Evolutionary conservation across 2,113 vertebrate species (phyloP).

Genomic region (Paralichthys olivaceus): DNA sequence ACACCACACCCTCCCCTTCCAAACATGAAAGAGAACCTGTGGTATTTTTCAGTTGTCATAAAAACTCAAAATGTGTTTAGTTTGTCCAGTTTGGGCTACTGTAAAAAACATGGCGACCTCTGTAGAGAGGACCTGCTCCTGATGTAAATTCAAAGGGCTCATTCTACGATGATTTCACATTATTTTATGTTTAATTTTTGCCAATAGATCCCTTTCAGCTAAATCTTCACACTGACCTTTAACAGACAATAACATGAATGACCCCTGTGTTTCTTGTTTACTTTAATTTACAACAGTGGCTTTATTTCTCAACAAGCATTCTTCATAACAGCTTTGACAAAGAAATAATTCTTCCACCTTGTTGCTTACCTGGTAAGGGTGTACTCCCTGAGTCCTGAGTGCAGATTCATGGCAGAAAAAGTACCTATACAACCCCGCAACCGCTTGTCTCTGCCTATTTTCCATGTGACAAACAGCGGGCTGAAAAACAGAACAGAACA

Average conservation of each 20-base stretch:
- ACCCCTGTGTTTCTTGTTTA: background rate
- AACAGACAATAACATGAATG: background rate
- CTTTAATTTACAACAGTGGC: background rate
- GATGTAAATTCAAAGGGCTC: too few species aligned
- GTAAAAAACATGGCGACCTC: too few species aligned
- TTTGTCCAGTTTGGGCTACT: too few species aligned
- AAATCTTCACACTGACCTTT: too few species aligned
- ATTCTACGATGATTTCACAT: too few species aligned
- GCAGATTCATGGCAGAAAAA: slow-evolving; percentile 99
- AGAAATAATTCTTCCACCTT: background rate
- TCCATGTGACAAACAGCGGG: slow-evolving; percentile 99
- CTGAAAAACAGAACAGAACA: slow-evolving; percentile 82
- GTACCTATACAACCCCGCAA: slow-evolving; percentile 99
- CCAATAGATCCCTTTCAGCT: too few species aligned
- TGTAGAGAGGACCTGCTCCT: too few species aligned
- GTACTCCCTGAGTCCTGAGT: slow-evolving; percentile 99
- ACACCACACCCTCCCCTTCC: too few species aligned
- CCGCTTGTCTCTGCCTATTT: slow-evolving; percentile 99
- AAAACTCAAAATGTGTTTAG: too few species aligned
- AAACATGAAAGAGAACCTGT: too few species aligned
- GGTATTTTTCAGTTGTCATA: too few species aligned
- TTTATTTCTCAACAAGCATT: background rate
- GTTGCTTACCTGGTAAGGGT: slow-evolving; percentile 98
- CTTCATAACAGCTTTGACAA: background rate
- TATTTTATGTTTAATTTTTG: too few species aligned